A percentile compares a stretch with the other conserved stretches of the same genome.
Evolutionary conservation across 2,888 invertebrate genomes (phyloP).

Genomic region (Punctoribates punctum): DNA sequence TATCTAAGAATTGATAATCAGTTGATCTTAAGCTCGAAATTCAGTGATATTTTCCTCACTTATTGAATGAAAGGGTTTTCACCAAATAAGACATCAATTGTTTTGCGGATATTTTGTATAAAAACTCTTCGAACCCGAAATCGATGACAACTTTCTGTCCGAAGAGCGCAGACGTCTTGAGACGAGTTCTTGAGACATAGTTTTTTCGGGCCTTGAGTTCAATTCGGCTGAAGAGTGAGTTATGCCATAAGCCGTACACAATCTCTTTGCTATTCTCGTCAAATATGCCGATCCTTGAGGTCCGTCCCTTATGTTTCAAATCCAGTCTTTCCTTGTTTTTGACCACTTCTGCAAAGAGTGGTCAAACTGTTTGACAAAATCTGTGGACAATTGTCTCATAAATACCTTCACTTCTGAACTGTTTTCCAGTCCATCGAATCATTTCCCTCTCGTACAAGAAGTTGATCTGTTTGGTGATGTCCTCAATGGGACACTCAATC

Average conservation of each 20-base stretch:
- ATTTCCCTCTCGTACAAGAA: too few species aligned
- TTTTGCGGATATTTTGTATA: neutral
- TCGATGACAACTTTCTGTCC: neutral
- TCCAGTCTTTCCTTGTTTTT: neutral
- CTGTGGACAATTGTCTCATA: too few species aligned
- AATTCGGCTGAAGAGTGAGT: neutral
- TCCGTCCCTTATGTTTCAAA: neutral
- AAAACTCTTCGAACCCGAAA: neutral
- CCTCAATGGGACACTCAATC: too few species aligned
- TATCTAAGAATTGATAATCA: neutral
- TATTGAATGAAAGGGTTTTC: neutral
- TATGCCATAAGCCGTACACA: conserved; percentile 18
- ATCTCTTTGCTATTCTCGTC: neutral
- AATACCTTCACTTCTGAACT: too few species aligned
- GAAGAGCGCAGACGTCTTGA: neutral
- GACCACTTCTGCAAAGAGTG: too few species aligned
- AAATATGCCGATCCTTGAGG: neutral
- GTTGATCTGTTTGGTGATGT: too few species aligned
- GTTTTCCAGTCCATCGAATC: too few species aligned
- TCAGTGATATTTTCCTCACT: neutral
- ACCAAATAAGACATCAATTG: neutral
- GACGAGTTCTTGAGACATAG: neutral
- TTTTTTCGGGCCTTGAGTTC: neutral
- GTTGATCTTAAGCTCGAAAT: neutral
- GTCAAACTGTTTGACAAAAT: too few species aligned